Evolutionary conservation across 2,113 vertebrate species (phyloP).

Genomic region (Cyanoliseus patagonus): DNA sequence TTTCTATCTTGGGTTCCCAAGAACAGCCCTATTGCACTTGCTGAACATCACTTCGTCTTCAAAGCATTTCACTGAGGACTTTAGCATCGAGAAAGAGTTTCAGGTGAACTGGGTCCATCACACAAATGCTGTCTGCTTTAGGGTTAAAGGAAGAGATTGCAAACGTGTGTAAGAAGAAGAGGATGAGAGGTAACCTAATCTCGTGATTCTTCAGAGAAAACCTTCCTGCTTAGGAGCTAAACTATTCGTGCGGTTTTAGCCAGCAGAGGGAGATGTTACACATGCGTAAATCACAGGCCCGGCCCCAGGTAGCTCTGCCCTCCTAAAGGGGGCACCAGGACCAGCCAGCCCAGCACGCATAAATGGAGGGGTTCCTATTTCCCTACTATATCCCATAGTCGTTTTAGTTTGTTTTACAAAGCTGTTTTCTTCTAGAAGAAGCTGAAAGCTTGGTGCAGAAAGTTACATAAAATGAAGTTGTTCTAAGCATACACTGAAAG

Average conservation of each 20-base stretch:
- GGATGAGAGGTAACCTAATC: background rate
- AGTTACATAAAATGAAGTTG: background rate
- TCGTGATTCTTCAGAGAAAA: background rate
- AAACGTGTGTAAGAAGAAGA: background rate
- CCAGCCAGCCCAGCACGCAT: background rate
- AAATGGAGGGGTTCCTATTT: background rate
- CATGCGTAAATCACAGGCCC: fast-evolving
- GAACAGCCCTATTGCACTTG: background rate
- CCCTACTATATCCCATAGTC: background rate
- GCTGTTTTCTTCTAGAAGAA: background rate
- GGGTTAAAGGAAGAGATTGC: background rate
- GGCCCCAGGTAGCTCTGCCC: background rate
- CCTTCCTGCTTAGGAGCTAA: background rate
- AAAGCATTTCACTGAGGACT: background rate
- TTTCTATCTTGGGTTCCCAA: background rate
- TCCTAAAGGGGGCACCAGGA: background rate
- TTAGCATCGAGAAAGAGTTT: background rate
- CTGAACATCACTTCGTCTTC: background rate
- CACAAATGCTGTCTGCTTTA: background rate
- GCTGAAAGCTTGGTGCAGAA: background rate
- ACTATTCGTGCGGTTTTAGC: background rate
- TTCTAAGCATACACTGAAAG: background rate
- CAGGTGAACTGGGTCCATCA: background rate
- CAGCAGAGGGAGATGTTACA: conserved; percentile 53
- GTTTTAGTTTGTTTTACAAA: background rate